Evolutionary conservation across 2,797 vertebrate species (phyloP).

Genomic region (Myotis planiceps): DNA sequence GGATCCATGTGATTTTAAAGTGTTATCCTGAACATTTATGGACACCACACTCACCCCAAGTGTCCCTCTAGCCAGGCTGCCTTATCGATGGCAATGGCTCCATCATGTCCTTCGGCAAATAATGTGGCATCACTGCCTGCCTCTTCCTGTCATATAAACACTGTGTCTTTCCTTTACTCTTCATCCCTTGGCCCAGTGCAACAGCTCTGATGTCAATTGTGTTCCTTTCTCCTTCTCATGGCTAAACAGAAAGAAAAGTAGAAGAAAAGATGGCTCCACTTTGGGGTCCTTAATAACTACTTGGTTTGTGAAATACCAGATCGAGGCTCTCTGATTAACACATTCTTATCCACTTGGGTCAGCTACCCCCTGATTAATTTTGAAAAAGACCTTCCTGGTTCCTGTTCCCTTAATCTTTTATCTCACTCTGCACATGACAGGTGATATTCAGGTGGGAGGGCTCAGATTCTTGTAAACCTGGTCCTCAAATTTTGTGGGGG

Average conservation of each 20-base stretch:
- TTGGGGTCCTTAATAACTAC: background rate
- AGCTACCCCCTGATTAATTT: background rate
- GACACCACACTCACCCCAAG: background rate
- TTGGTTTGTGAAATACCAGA: background rate
- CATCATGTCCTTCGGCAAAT: background rate
- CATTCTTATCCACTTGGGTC: background rate
- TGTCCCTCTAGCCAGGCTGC: background rate
- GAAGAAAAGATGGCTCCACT: background rate
- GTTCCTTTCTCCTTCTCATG: background rate
- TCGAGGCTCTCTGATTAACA: background rate
- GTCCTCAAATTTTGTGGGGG: background rate
- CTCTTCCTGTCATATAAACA: background rate
- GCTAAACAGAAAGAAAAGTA: background rate
- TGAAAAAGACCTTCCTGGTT: constrained; percentile 8
- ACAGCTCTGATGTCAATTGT: background rate
- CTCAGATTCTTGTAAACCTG: background rate
- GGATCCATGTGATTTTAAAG: background rate
- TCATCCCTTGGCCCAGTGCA: background rate
- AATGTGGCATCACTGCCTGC: background rate
- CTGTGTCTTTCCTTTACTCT: background rate
- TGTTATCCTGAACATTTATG: background rate
- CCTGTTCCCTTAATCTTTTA: background rate
- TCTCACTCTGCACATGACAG: background rate
- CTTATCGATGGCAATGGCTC: background rate
- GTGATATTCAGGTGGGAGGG: background rate